Evolutionary conservation across 2,888 invertebrate genomes (phyloP), one percentile per base, ranked within the genome.

Genomic region (Oasisia sp.): DNA sequence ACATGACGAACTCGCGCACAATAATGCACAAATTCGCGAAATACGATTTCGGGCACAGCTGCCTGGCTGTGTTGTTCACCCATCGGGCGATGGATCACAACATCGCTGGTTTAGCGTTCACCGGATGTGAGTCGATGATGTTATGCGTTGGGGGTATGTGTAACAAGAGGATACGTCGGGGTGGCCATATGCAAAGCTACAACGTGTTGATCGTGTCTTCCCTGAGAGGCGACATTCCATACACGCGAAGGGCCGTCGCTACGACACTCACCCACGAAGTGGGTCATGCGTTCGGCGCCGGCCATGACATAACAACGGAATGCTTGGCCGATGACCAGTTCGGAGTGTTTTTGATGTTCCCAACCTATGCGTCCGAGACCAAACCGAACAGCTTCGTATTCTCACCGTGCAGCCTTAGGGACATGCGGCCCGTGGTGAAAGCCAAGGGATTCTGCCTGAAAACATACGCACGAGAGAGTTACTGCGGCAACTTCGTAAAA

Each of bases 351-450:
- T 12, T 91, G 12, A 91, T 91, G 91, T 44, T 45, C 56, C 32
- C 44, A 32, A 7, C 45, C 7, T 27, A 45, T 2, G 14, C 32
- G 27, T 32, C 44, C n/a, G n/a, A 27, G 27, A 32, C 3, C 45
- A 91, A 91, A 14, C 56, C 91, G 91, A 91, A 91, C 91, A 56
- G 44, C 14, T 32, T 91, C 45, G 27, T 19, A 45, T 91, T 91
- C 91, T 91, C 91, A 32, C 32, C 56, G 44, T 91, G 91, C 91
- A 91, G 91, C n/a, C 44, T 91, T n/a, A 91, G 5, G 50, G 19
- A 45, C 11, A 38, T 50, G 91, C 44, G 56, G 14, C 32, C 12
- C 3, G n/a, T 44, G 32, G 74, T 74, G 27, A 19, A 27, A 7
- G n/a, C 4, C n/a, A 74, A 74, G n/a, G 74, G 74, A 27, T 74